Base-by-base conservation (phyloP, 2,888 invertebrate genomes). In the Sphinx pinastri region DNA sequence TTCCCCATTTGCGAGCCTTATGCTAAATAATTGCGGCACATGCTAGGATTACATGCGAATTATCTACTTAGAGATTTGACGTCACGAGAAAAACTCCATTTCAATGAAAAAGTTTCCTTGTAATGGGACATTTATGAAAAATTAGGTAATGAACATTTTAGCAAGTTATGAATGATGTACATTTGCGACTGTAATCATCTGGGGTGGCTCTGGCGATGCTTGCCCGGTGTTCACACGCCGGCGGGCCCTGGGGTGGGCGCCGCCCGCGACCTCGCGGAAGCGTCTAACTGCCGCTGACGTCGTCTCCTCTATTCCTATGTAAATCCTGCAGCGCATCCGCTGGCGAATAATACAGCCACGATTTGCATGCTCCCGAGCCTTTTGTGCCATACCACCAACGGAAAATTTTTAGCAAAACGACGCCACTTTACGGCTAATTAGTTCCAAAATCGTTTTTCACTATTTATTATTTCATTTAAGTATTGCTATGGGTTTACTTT, bases 301-400 rank as follows among this genome's bases (percentile, higher is more conserved):
- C 77, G 84, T 80, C 82, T 85, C 79, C 82, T 85, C 90, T 85
- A 92, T 93, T 93, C 88, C 92, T 93, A 93, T 94, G 93, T 91
- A 89, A 94, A 94, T 93, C 86, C 80, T 80, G 73, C 73, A 81
- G 81, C 82, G 87, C 87, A 89, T 87, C 85, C 88, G 85, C 85
- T 84, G 84, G 78, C 82, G 84, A 87, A 90, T 91, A 92, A 90
- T 92, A 85, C 84, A 85, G 84, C 77, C 81, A 76, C 84, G 86
- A 93, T 93, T 92, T 92, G 91, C 92, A 91, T 91, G 88, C 86
- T 85, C 85, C 85, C 81, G 83, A 85, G 86, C 85, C 86, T 88
- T 90, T 90, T 91, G 89, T 88, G 83, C 82, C 19, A 13, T 63
- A 16, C 47, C 63, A 45, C 16, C 47, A 45, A 63, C 63, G 19